Evolutionary conservation across 1,140 invertebrate genomes (phyloP), one percentile per base, ranked within the genome.

Genomic region (Acyrthosiphon pisum): DNA sequence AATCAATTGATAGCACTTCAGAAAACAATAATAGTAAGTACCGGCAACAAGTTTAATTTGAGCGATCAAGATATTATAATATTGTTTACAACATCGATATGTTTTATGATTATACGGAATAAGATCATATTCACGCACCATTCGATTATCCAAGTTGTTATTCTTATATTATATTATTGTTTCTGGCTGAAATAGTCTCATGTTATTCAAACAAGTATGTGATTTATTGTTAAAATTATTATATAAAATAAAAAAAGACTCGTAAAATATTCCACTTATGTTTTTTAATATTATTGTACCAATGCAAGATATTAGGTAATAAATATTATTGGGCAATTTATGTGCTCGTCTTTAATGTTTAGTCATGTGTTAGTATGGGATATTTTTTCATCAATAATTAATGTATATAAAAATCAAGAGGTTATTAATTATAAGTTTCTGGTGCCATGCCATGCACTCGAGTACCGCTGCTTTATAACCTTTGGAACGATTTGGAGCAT

Each of bases 371-470:
- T 35, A 76, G 60, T 35, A n/a, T 76, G 60, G 14, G 60, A 76
- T 76, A 76, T n/a, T n/a, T n/a, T 6, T 4, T 76, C 60, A 18
- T 76, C n/a, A 18, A 6, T 20, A 76, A 76, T n/a, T n/a, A 35
- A 76, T 76, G n/a, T n/a, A 7, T 50, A 76, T n/a, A 76, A n/a
- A 76, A 76, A 76, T 76, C 60, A 76, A 76, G 60, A 76, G 60
- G 60, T 76, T 76, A 35, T 20, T 76, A 76, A 68, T 68, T n/a
- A 68, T 68, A n/a, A n/a, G n/a, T 76, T 76, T 76, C 14, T 76
- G 30, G 60, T 76, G 41, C 41, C 41, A 37, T n/a, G 4, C 2
- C 1, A 18, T 76, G 60, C 18, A n/a, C 60, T 76, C 60, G n/a
- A 76, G 60, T 76, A 35, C 60, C n/a, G 1, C 14, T 76, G 60